Conservation (phyloP, 2,797 vertebrate species). For the Chloroceryle amazona region DNA sequence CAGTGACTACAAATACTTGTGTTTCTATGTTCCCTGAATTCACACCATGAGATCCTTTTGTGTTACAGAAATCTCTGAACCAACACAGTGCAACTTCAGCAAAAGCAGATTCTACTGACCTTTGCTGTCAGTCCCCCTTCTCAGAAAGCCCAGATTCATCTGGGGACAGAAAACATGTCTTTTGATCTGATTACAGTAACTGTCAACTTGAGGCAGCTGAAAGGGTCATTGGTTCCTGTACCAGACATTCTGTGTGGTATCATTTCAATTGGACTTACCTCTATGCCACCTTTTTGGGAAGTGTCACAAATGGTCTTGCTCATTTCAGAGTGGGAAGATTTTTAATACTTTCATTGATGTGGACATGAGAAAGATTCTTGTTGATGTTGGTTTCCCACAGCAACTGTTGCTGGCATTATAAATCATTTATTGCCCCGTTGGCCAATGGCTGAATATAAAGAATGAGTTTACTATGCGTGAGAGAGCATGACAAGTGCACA, state of each 20-base stretch:
- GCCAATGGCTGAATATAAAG: slow-evolving; percentile 48
- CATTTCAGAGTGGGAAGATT: neutral
- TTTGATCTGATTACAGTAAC: neutral
- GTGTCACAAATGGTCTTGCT: neutral
- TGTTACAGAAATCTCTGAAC: neutral
- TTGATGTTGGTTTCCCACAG: slow-evolving; percentile 64
- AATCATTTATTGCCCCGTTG: slow-evolving; percentile 65
- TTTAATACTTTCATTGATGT: slow-evolving; percentile 23
- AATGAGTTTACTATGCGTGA: neutral
- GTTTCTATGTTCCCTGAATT: neutral
- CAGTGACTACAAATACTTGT: neutral
- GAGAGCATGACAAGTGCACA: neutral
- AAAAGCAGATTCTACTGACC: neutral
- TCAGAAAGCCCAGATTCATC: neutral
- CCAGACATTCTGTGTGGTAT: neutral
- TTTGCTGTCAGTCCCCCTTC: neutral
- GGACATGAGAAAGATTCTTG: slow-evolving; percentile 47
- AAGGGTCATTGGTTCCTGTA: neutral
- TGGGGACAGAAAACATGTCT: neutral
- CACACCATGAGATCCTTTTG: neutral
- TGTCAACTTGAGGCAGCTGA: neutral
- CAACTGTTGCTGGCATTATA: slow-evolving; percentile 76
- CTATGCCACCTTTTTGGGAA: neutral
- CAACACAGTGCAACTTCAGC: neutral
- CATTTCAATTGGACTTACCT: neutral